Evolutionary conservation across 2,113 vertebrate genomes (phyloP), one percentile per base, ranked within the genome.

Genomic region (Limnothrissa miodon): DNA sequence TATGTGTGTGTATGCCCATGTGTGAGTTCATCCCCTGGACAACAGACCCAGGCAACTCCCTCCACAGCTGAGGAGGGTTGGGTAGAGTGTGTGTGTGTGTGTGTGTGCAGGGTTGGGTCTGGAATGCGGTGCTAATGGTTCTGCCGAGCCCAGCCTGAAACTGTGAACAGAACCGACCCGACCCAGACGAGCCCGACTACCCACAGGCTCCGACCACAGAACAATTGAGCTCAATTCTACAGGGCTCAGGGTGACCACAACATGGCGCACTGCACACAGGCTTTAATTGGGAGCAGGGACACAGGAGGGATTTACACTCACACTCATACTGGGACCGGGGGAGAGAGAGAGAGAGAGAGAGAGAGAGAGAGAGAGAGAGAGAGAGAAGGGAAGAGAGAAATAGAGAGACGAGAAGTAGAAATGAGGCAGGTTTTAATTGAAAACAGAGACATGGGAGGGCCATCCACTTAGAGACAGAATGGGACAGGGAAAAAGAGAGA

Each of bases 121-220:
- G 86, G 91, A 91, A 92, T 90, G 89, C 44, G 42, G n/a, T 62
- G 80, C 36, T 84, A 86, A 82, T 45, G 80, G 56, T 56, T 80
- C n/a, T 82, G 8, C 39, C 10, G 33, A 33, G 9, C 66, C 36
- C 45, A 29, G 42, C 82, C 56, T 79, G 19, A 80, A 45, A 83
- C 70, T 66, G 78, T 46, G 78, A n/a, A 59, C 85, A 42, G 78
- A 84, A 70, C 62, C 17, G 9, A 74, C 15, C 66, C 33, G 11
- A 33, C 29, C 56, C 59, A 36, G 23, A 33, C 45, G 45, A 74
- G 23, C 0, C 78, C 59, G 1, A 5, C 45, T 78, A 13, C 29
- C 36, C 45, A 87, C 87, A 83, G 11, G 13, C 25, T 17, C 66
- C 11, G 11, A 36, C 66, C 66, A 74, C 33, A 36, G 19, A 11